These are phyloP conservation scores for zebrafish (Danio rerio) DNA, from an alignment of 2,113 vertebrate species.

Conservation along the genomic window DNA sequence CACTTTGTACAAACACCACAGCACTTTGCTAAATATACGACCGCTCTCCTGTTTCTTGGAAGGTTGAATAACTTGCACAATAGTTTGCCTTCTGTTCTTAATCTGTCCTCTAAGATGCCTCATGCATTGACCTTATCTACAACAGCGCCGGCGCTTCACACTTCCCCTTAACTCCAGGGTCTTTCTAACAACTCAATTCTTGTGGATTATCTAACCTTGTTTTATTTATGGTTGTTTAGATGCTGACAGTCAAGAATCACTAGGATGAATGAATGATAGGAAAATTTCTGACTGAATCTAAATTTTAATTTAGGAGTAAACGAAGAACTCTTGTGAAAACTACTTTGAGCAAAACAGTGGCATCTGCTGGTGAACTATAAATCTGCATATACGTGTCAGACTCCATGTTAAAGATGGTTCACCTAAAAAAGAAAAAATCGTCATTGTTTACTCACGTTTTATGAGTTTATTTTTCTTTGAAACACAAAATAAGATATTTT, in stretches of 20 bases:
- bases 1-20: conserved; percentile 11
- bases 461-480: no score
- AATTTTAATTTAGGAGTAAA: not conserved
- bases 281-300: not conserved
- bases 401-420: no score
- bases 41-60: conserved; percentile 11
- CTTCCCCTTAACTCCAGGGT: not conserved
- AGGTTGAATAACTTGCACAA: conserved; percentile 31
- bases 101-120: conserved; percentile 5
- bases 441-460: no score
- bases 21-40: conserved; percentile 27
- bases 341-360: conserved; percentile 16
- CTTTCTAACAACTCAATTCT: not conserved
- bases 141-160: not conserved
- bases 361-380: conserved; percentile 17
- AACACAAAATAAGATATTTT: no score
- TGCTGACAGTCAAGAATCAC: not conserved
- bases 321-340: not conserved
- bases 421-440: no score
- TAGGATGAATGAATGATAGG: not conserved
- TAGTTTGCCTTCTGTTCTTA: conserved; percentile 14
- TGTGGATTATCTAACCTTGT: not conserved
- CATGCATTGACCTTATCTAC: conserved; percentile 2
- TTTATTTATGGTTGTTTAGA: not conserved
- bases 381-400: not conserved